Base-by-base conservation (phyloP, 2,113 vertebrate genomes). In the Neomonachus schauinslandi region DNA sequence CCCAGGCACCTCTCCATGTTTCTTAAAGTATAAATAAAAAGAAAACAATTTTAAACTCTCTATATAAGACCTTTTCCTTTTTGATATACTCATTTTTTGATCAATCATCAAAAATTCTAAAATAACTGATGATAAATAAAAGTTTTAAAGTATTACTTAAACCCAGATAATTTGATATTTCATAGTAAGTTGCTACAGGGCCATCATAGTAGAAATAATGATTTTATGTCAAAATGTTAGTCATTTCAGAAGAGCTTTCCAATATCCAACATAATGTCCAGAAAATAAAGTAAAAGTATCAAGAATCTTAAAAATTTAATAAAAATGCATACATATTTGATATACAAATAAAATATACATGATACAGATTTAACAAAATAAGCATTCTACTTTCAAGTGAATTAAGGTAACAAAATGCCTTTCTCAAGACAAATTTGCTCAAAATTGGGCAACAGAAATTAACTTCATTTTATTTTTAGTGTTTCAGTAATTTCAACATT, bases 21-120 rank as follows among this genome's bases (percentile, higher is more conserved):
- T 88, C 57, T 69, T 57, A 77, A 18, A 46, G 11, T n/a, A 93
- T 67, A 91, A 95, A 88, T 46, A 72, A 49, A 57, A 59, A 46
- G 53, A 84, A 49, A 59, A 96, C 86, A 86, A 72, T 92, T 21
- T 86, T 59, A 74, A 96, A 84, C 33, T 57, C 42, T 80, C 31
- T 33, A 57, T 74, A 71, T 53, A 51, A 79, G 55, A 67, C 51
- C 26, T 86, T 85, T 53, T 65, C 5, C 65, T 18, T 39, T 91
- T 49, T n/a, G 39, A 83, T 67, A 76, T 69, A 67, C 5, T 79
- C 1, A 49, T 83, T 57, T 36, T 59, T 61, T 77, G 39, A 65
- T 36, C 4, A 65, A 84, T 31, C 15, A 59, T 83, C 51, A 92
- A 59, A 12, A 21, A 7, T 76, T 81, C 55, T 88, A 94, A 77